Base-by-base conservation (phyloP, 2,797 vertebrate species). In the Sebastes elongatus region DNA sequence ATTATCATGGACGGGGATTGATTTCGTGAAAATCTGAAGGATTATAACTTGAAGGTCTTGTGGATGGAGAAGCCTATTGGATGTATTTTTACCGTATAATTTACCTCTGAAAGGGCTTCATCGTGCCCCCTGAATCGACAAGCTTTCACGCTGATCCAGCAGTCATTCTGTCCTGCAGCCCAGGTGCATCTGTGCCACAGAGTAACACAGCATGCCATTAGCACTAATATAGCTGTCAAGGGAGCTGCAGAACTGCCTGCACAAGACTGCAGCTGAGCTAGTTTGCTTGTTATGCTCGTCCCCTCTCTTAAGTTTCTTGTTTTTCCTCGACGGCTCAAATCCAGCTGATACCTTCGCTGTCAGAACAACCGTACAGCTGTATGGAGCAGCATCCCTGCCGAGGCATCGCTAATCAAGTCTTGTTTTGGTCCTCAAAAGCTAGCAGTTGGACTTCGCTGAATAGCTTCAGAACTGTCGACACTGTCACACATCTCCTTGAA, bases 151-250 rank as follows among this genome's bases (percentile, higher is more conserved):
- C 78, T 9, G 56, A 80, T 85, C 71, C 82, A 81, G 83, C 76
- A 75, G 73, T 79, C 68, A 69, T 63, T 88, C 42, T 63, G 71
- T 85, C 66, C 81, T 69, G 73, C 55, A 65, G 86, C 68, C 64
- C 84, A 90, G 85, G 86, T 88, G 88, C 81, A 78, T 86, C 73
- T 73, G 75, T 85, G 85, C 80, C 86, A 73, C 83, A 38, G 79
- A 85, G 83, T 79, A 85, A 88, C 86, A 60, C 85, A 93, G 81
- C 86, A 91, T 93, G 91, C 93, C 87, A 95, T 95, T 94, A 94
- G 76, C 83, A 56, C 92, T 94, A 95, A 95, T 94, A 90, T 42
- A 95, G 91, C 93, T 93, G 94, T 95, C 94, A 94, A 16, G 60
- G 76, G 82, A 90, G 87, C 81, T 80, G 78, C 90, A 84, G 76